Percentiles rank a stretch among this genome's conserved stretches.
Conservation (phyloP, 2,113 vertebrate species). For the Proteles cristata region DNA sequence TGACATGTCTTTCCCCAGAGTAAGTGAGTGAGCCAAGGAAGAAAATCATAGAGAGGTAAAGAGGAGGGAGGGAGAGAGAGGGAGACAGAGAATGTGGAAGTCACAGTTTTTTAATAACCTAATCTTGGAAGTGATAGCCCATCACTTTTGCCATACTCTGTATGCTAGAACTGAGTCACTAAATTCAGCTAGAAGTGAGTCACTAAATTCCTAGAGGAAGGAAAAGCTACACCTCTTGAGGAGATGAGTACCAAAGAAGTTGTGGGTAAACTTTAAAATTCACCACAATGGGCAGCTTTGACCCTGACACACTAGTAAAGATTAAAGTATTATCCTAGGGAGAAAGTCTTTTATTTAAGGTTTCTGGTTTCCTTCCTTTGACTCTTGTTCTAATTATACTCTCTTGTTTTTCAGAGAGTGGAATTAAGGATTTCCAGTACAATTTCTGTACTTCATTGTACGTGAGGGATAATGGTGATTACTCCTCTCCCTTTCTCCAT, state of each 20-base stretch:
- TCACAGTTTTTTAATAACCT: neutral
- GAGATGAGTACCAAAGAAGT: neutral
- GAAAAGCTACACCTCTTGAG: neutral
- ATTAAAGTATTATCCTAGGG: neutral
- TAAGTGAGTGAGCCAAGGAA: neutral
- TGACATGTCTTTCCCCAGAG: neutral
- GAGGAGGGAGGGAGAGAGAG: no score
- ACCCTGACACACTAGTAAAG: neutral
- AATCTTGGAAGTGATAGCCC: neutral
- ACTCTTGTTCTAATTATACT: neutral
- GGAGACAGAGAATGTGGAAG: neutral
- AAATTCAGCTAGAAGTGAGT: neutral
- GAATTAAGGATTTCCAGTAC: neutral
- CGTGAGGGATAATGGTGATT: neutral
- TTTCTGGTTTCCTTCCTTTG: neutral
- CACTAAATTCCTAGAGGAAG: neutral
- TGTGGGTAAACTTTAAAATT: neutral
- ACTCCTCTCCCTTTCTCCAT: neutral
- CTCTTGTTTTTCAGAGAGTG: neutral
- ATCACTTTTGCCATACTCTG: neutral
- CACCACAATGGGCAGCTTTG: neutral
- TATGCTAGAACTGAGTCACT: neutral
- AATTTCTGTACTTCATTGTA: neutral
- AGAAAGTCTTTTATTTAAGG: conserved; percentile 14
- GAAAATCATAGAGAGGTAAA: neutral